A percentile compares a stretch with the other conserved stretches of the same genome.
Conservation (phyloP, 1,140 invertebrate genomes). For the Lutraria rhynchaena region DNA sequence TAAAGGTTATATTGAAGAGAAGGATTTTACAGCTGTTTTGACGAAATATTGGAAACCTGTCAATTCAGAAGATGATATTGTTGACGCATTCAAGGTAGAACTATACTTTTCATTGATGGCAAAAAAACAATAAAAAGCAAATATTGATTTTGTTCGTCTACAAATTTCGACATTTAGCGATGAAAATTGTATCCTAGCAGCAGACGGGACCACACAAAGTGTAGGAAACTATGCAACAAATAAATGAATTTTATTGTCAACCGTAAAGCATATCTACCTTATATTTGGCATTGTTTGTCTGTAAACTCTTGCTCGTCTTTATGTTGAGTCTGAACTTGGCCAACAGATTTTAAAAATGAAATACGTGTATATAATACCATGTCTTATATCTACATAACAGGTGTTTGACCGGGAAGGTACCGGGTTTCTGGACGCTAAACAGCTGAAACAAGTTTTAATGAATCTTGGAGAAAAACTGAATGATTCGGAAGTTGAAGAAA, state of each 20-base stretch:
- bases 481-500: slow-evolving; percentile 90
- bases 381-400: too few species aligned
- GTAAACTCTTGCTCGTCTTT: too few species aligned
- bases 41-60: slow-evolving; percentile 98
- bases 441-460: slow-evolving; percentile 96
- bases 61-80: slow-evolving; percentile 98
- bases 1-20: slow-evolving; percentile 47
- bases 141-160: not conserved
- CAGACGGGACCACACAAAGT: not conserved
- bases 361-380: too few species aligned
- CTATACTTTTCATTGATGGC: too few species aligned
- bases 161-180: not conserved
- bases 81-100: slow-evolving; percentile 95
- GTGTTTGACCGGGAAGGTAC: slow-evolving; percentile 99
- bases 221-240: not conserved
- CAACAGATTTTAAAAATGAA: too few species aligned
- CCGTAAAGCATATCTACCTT: too few species aligned
- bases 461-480: slow-evolving; percentile 94
- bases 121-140: not conserved
- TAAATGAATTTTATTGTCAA: not conserved
- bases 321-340: too few species aligned
- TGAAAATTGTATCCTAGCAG: not conserved
- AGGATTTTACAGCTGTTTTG: slow-evolving; percentile 90
- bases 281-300: too few species aligned
- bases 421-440: slow-evolving; percentile 96